Evolutionary conservation across 1,140 invertebrate species (phyloP).

Genomic region (Trachymyrmex cornetzi): DNA sequence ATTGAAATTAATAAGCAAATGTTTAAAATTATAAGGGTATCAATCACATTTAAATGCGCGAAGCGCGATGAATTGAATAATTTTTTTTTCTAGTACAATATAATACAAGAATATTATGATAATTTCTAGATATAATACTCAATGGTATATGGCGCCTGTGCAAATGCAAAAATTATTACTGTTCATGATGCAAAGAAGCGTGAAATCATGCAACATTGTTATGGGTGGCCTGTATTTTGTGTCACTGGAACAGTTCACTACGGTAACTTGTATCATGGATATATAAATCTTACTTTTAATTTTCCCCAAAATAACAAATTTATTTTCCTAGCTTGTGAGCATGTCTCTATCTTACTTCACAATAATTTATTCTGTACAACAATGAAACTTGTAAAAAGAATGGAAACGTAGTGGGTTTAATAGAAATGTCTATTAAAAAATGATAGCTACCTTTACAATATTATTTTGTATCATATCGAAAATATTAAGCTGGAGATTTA

Average conservation of each 20-base stretch:
- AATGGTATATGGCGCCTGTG: slow-evolving; percentile 16
- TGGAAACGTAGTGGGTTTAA: neutral
- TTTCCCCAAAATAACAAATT: slow-evolving; percentile 41
- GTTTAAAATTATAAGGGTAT: neutral
- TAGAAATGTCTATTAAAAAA: neutral
- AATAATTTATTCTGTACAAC: slow-evolving; percentile 57
- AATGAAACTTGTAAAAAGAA: slow-evolving; percentile 1
- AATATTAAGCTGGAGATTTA: neutral
- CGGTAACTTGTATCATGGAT: slow-evolving; percentile 27
- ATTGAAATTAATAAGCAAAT: neutral
- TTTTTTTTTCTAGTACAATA: neutral
- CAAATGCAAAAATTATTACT: slow-evolving; percentile 41
- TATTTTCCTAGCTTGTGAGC: slow-evolving; percentile 45
- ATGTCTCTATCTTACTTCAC: slow-evolving; percentile 61
- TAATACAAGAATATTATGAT: neutral
- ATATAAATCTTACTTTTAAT: slow-evolving; percentile 11
- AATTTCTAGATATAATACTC: slow-evolving; percentile 42
- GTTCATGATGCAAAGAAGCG: slow-evolving; percentile 36
- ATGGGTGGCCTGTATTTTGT: slow-evolving; percentile 11
- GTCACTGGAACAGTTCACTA: slow-evolving; percentile 65
- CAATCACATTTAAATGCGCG: neutral
- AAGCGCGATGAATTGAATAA: neutral
- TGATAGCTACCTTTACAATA: neutral
- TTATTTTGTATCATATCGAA: neutral
- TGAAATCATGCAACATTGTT: slow-evolving; percentile 33